Base-by-base conservation (phyloP, 1,140 invertebrate genomes). In the Coptotermes formosanus region DNA sequence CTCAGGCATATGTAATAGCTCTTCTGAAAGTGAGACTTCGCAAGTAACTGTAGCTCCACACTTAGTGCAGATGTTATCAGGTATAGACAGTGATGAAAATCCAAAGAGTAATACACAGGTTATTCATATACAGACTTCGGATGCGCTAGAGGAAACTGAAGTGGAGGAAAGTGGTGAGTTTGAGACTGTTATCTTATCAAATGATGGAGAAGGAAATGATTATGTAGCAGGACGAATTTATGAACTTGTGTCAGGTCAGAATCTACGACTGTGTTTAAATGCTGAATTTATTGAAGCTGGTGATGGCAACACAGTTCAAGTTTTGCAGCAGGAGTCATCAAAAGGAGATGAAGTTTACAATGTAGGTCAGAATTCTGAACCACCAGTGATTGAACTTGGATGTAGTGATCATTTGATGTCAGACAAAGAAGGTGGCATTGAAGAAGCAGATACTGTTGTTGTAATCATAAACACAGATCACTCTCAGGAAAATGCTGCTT, bases 101-200 rank as follows among this genome's bases (percentile, higher is more conserved):
- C 6, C 6, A 25, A 75, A 75, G n/a, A 30, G n/a, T 25, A 75
- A 75, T 30, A 30, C 64, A 6, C 64, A 75, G 14, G 64, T 75
- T 14, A 75, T 75, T n/a, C 64, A 75, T 30, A 75, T 75, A 75
- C 64, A 75, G 64, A 75, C 64, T 75, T 75, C 64, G 30, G 64
- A 75, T 11, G 25, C 64, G 30, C 25, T n/a, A 11, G n/a, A 75
- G n/a, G 64, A 16, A n/a, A 75, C 6, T 30, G n/a, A 30, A 9
- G 7, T 30, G n/a, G 64, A 30, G 9, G 64, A n/a, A 30, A n/a
- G 64, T 64, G 59, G 25, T 75, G 64, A 75, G 64, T 75, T n/a
- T 75, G 64, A 75, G 64, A 75, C 64, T n/a, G 64, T 75, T n/a
- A 75, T 75, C n/a, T n/a, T 75, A 75, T 30, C 64, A 75, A 16